These are phyloP conservation scores for Channallabes apus DNA, from an alignment of 2,797 vertebrate species.

Conservation along the genomic window DNA sequence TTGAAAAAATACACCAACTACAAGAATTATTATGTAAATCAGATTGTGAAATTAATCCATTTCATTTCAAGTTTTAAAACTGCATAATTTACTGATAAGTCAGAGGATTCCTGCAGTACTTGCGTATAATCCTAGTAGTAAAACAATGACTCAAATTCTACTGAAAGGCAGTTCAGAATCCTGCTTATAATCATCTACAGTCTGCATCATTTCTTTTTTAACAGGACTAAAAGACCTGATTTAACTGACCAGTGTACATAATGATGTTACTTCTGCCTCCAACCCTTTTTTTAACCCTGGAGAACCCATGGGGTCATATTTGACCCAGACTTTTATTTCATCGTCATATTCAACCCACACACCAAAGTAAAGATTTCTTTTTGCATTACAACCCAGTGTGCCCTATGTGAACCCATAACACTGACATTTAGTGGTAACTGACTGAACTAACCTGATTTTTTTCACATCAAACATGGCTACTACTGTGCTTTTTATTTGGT, in stretches of 20 bases:
- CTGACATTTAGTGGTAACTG: too few species aligned
- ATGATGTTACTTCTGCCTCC: background rate
- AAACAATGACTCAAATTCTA: background rate
- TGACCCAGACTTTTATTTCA: too few species aligned
- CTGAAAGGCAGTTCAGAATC: background rate
- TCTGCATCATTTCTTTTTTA: background rate
- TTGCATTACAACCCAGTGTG: too few species aligned
- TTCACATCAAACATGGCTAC: too few species aligned
- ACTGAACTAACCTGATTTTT: too few species aligned
- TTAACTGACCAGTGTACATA: background rate
- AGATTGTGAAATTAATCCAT: background rate
- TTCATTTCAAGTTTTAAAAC: background rate
- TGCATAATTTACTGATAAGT: background rate
- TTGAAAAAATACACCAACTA: background rate
- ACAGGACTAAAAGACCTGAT: background rate
- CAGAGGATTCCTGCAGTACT: background rate
- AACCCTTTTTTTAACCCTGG: background rate
- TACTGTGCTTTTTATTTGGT: too few species aligned
- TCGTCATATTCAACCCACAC: too few species aligned
- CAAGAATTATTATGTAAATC: background rate
- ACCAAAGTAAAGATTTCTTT: too few species aligned
- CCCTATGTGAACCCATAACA: too few species aligned
- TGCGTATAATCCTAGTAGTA: background rate
- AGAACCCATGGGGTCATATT: too few species aligned
- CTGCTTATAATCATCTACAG: background rate